phyloP scores from a whole-genome alignment of 2,113 vertebrate genomes.

The Thalassarche chlororhynchos region DNA sequence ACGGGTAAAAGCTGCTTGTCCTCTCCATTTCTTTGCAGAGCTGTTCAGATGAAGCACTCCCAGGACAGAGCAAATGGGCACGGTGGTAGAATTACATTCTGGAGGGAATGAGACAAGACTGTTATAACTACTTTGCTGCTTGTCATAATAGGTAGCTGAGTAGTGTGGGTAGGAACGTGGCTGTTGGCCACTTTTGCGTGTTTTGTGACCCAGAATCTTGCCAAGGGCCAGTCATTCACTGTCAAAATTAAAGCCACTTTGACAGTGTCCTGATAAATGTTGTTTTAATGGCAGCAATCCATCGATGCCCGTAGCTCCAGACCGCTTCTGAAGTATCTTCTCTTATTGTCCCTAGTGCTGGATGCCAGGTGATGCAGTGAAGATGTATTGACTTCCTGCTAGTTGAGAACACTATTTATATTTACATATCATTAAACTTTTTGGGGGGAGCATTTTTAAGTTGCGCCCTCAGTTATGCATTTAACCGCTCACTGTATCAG shows the following conservation, averaged over 20 bases:
- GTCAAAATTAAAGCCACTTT: background rate
- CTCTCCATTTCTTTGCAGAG: conserved; percentile 9
- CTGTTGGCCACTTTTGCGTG: background rate
- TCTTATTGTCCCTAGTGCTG: background rate
- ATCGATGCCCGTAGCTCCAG: background rate
- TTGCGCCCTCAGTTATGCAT: accelerated
- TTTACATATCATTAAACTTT: background rate
- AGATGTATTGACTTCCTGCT: background rate
- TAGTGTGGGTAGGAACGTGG: background rate
- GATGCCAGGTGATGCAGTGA: background rate
- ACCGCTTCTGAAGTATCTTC: background rate
- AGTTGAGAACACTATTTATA: background rate
- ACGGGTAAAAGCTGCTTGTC: conserved; percentile 23
- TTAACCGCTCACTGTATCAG: background rate
- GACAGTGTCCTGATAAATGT: background rate
- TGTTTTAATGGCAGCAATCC: background rate
- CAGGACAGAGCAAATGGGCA: background rate
- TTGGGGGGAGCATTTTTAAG: background rate
- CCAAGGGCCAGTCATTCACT: background rate
- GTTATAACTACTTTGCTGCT: background rate
- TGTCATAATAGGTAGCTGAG: background rate
- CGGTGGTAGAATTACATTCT: background rate
- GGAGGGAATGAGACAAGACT: background rate
- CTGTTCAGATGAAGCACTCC: background rate
- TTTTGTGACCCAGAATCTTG: background rate